Percentiles rank a stretch among this genome's conserved stretches.
These are phyloP conservation scores for Cheiracanthium punctorium DNA, from an alignment of 2,888 invertebrate species.

Conservation along the genomic window DNA sequence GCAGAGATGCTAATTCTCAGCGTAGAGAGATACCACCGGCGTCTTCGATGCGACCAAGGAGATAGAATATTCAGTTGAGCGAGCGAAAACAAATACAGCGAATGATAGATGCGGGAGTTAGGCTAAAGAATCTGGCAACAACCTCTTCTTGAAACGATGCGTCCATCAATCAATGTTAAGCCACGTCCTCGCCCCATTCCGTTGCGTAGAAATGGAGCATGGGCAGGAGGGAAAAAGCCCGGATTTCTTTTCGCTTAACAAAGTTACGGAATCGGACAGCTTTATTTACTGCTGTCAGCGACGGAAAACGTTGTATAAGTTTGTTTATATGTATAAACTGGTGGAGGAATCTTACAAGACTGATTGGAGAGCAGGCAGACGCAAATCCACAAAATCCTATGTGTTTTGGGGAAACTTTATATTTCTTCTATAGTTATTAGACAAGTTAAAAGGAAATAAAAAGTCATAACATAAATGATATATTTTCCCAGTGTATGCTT, in stretches of 20 bases:
- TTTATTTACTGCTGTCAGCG: constrained; percentile 11
- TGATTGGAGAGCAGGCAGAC: too few species aligned
- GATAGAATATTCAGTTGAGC: constrained; percentile 6
- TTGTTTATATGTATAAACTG: background rate
- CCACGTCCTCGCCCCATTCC: constrained; percentile 39
- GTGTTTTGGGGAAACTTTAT: too few species aligned
- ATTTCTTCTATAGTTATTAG: too few species aligned
- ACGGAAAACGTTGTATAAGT: background rate
- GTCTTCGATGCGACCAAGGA: too few species aligned
- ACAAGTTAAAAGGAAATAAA: too few species aligned
- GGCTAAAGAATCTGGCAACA: constrained; percentile 42
- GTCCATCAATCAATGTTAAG: constrained; percentile 61
- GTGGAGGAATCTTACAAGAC: too few species aligned
- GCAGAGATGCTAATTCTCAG: background rate
- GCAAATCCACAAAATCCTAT: too few species aligned
- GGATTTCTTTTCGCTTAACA: constrained; percentile 12
- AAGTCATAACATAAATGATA: too few species aligned
- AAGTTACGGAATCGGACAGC: constrained; percentile 1
- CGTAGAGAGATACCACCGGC: too few species aligned
- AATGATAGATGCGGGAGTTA: constrained; percentile 59
- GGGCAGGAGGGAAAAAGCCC: constrained; percentile 20
- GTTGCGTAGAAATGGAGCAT: background rate
- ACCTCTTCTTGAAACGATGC: constrained; percentile 17
- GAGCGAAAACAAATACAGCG: constrained; percentile 45
- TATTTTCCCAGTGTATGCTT: too few species aligned